These are phyloP conservation scores for Montipora foliosa DNA, from an alignment of 64 coral and sea anemone species.

Conservation along the genomic window DNA sequence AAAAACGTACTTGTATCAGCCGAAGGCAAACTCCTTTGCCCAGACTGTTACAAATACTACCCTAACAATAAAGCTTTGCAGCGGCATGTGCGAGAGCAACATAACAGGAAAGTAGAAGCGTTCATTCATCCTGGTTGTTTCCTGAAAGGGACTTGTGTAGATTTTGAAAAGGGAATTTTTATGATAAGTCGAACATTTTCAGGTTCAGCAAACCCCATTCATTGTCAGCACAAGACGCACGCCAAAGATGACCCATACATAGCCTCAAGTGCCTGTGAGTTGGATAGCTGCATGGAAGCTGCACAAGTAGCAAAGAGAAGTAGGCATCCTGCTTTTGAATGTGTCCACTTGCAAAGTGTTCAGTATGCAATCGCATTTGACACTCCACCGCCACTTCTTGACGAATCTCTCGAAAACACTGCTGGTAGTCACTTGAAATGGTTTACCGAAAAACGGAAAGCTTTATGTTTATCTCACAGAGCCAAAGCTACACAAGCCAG, in stretches of 20 bases:
- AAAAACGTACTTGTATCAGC: no score
- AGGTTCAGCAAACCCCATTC: slow-evolving; percentile 14
- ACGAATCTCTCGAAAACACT: not conserved
- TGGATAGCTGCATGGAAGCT: slow-evolving; percentile 15
- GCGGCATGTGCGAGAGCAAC: slow-evolving; percentile 26
- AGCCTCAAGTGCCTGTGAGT: not conserved
- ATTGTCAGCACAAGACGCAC: not conserved
- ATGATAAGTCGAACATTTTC: slow-evolving; percentile 33
- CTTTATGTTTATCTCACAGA: not conserved
- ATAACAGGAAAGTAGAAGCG: not conserved
- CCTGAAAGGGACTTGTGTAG: slow-evolving; percentile 25
- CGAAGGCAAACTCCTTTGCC: not conserved
- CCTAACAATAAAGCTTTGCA: slow-evolving; percentile 18
- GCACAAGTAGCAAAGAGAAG: not conserved
- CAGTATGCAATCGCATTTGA: not conserved
- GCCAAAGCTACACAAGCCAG: not conserved
- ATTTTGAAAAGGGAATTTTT: slow-evolving; percentile 29
- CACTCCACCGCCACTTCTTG: not conserved
- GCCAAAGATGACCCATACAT: not conserved
- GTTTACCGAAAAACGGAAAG: slow-evolving; percentile 23
- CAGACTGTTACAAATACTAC: not conserved
- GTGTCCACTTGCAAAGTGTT: not conserved
- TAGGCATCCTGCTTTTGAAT: slow-evolving; percentile 43
- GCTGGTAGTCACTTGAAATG: not conserved
- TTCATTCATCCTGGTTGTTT: not conserved